Percentiles rank a stretch among this genome's conserved stretches.
Conservation (phyloP, 1,140 invertebrate genomes). For the Manduca sexta region DNA sequence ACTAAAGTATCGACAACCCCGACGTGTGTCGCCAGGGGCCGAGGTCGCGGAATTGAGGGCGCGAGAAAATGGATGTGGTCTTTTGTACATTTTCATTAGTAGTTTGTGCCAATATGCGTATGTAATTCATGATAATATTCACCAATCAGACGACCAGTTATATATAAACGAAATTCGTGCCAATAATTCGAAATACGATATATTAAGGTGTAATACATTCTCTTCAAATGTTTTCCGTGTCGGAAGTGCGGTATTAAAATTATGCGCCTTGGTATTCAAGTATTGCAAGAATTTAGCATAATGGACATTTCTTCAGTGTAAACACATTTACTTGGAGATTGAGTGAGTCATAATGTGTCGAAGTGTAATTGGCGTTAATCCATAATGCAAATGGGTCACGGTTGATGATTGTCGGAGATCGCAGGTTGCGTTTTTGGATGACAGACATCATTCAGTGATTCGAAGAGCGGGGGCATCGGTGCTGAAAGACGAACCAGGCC, state of each 20-base stretch:
- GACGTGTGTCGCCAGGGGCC: slow-evolving; percentile 17
- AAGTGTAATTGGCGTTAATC: slow-evolving; percentile 28
- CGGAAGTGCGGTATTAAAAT: too few relatives aligned
- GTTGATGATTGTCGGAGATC: slow-evolving; percentile 26
- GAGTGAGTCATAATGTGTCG: slow-evolving; percentile 2
- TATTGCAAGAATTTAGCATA: too few relatives aligned
- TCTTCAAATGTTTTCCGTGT: too few relatives aligned
- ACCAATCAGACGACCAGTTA: slow-evolving; percentile 55
- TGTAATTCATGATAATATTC: slow-evolving; percentile 38
- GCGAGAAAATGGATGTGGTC: slow-evolving; percentile 29
- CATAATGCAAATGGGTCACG: slow-evolving; percentile 38
- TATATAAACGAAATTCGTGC: slow-evolving; percentile 55
- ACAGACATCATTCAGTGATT: slow-evolving; percentile 29
- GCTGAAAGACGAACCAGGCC: slow-evolving; percentile 24
- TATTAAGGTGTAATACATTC: too few relatives aligned
- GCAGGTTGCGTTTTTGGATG: slow-evolving; percentile 26
- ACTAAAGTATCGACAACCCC: slow-evolving; percentile 13
- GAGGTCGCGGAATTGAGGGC: slow-evolving; percentile 36
- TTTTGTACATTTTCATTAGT: slow-evolving; percentile 56
- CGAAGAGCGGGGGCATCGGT: slow-evolving; percentile 19
- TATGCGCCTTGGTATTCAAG: too few relatives aligned
- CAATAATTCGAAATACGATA: slow-evolving; percentile 34
- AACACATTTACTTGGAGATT: too few relatives aligned
- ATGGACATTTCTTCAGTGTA: too few relatives aligned
- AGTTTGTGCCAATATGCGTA: slow-evolving; percentile 50